Conservation (phyloP, 2,888 invertebrate genomes). For the Nephrotoma appendiculata region DNA sequence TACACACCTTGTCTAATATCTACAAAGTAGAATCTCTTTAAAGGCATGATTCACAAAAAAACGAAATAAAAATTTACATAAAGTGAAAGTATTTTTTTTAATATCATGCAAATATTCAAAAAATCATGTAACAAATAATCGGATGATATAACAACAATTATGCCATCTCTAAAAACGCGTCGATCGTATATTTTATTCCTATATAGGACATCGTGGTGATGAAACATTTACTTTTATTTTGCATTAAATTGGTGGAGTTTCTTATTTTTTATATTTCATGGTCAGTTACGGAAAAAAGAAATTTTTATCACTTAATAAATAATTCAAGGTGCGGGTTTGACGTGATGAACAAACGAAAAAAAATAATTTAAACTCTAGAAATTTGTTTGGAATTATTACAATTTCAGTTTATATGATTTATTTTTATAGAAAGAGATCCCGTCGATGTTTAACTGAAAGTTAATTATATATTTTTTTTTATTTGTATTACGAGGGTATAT, state of each 20-base stretch:
- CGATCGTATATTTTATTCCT: background rate
- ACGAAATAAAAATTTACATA: background rate
- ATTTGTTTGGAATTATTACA: background rate
- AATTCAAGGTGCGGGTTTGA: background rate
- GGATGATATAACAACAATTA: background rate
- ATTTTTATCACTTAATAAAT: background rate
- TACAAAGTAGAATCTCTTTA: background rate
- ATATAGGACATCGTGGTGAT: background rate
- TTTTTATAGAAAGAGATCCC: background rate
- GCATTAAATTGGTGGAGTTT: background rate
- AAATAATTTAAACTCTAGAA: background rate
- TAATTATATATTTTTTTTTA: background rate
- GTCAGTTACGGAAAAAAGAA: background rate
- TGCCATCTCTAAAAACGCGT: background rate
- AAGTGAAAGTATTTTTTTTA: background rate
- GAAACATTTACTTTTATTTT: background rate
- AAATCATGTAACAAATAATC: background rate
- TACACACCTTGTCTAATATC: background rate
- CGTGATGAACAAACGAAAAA: background rate
- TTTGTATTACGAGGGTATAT: no score
- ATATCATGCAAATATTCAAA: background rate
- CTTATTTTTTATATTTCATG: background rate
- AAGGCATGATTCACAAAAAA: background rate
- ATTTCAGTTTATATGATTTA: background rate
- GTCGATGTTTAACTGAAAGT: background rate